Evolutionary conservation across 2,113 vertebrate species (phyloP), one percentile per base, ranked within the genome.

Genomic region (Anguilla japonica): DNA sequence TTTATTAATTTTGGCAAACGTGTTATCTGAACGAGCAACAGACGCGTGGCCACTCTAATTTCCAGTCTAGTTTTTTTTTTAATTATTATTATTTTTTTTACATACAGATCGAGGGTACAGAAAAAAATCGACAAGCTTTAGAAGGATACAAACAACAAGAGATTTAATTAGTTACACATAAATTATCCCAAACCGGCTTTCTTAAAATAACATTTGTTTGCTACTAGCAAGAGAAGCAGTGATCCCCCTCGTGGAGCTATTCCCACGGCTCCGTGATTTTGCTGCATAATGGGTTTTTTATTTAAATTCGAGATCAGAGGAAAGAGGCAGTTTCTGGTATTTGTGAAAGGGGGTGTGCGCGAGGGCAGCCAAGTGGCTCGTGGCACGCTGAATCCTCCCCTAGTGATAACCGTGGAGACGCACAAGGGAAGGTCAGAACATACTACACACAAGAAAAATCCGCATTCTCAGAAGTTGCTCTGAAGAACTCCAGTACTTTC

Each of bases 151-250:
- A 96, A 95, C 95, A 94, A 95, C 95, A 92, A 95, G 95, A 94
- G 94, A 93, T 95, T 95, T 94, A 95, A 95, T 96, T 96, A 96
- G 94, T 93, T 95, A 90, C 95, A 95, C 95, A 96, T 95, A 95
- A 96, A 95, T 96, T 95, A 96, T 89, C 94, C 92, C 75, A 89
- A 95, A 95, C 93, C 94, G 93, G 92, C 92, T 93, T 94, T 94
- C 93, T 94, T 95, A 95, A 96, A 96, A 96, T 95, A 96, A 95
- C 93, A 94, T 96, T 96, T 95, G 95, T 96, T 96, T 94, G 95
- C 95, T 96, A 94, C 91, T 89, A 96, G 96, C 95, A 91, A 94
- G 92, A 92, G 93, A 87, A 93, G 92, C 93, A 91, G 92, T 91
- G 89, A 92, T 91, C 93, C 92, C 88, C 91, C 57, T 92, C 26